Evolutionary conservation across 2,888 invertebrate genomes (phyloP), one percentile per base, ranked within the genome.

Genomic region (Rhaphigaster nebulosa): DNA sequence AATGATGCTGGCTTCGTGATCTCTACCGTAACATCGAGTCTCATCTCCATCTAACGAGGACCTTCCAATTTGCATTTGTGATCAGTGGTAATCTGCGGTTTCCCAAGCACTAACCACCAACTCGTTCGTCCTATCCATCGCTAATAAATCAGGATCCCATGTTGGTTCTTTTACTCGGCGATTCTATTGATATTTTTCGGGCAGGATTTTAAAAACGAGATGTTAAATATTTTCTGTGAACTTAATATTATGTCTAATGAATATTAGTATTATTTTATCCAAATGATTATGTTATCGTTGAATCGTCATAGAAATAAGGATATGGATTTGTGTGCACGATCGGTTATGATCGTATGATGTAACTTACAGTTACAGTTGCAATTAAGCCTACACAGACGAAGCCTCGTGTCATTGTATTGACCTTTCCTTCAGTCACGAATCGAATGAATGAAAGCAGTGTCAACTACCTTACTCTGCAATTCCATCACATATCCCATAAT

Each of bases 61-160:
- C 84, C 84, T 84, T 84, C 45, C 84, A 84, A 84, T 84, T 84
- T 84, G 84, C 84, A 84, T 84, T 84, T 84, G 45, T 84, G 84
- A 84, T 84, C 84, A 84, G 45, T 45, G 84, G 84, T 84, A 84
- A 84, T 45, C 84, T 84, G 26, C 84, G 84, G 84, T 84, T 80
- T 45, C 84, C 84, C 45, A n/a, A 84, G n/a, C 41, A 45, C 45
- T 84, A 84, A 84, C 84, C 84, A 84, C 84, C 84, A n/a, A 20
- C n/a, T 84, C n/a, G 45, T 38, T 80, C 84, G 84, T 45, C 45
- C 5, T 84, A 13, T 84, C 8, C 26, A 50, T 84, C 45, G 12
- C 41, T 84, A 84, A 45, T 84, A 84, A 84, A 84, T 84, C 84
- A 84, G n/a, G 45, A 84, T 76, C 70, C 70, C 70, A 76, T 70